Conservation (phyloP, 2,888 invertebrate genomes). For the Perdita meconis region DNA sequence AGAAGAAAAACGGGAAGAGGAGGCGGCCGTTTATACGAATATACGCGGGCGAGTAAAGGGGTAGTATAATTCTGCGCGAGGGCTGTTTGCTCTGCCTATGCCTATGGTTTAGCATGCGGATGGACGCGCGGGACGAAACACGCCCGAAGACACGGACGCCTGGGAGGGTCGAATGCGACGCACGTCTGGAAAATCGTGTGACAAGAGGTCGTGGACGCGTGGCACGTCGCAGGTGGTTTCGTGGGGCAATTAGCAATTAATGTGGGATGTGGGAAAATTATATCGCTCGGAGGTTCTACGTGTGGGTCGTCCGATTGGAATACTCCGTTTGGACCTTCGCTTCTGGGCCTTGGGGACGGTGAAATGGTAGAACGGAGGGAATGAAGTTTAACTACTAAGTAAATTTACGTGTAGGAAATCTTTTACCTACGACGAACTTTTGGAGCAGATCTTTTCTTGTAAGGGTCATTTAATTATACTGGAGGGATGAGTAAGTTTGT, state of each 20-base stretch:
- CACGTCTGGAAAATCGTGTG: conserved; percentile 21
- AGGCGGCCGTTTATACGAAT: conserved; percentile 53
- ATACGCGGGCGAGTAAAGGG: conserved; percentile 18
- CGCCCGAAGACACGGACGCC: conserved; percentile 15
- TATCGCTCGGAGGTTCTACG: no score
- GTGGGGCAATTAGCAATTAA: conserved; percentile 3
- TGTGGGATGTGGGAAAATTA: not conserved
- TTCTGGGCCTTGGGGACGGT: no score
- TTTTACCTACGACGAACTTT: no score
- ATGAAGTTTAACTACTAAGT: no score
- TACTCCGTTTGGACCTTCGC: no score
- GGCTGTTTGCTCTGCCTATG: conserved; percentile 42
- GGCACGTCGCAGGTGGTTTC: not conserved
- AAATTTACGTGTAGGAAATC: no score
- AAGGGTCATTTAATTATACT: no score
- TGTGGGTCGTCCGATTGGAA: no score
- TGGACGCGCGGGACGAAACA: conserved; percentile 10
- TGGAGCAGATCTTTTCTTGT: no score
- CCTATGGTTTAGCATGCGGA: conserved; percentile 32
- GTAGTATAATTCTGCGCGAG: conserved; percentile 44
- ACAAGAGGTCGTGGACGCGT: not conserved
- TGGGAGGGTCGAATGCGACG: conserved; percentile 20
- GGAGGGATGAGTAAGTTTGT: no score
- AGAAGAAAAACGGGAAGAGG: conserved; percentile 53
- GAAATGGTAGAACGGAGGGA: no score